phyloP scores from a whole-genome alignment of 2,888 invertebrate genomes.

The Chloromyia formosa region DNA sequence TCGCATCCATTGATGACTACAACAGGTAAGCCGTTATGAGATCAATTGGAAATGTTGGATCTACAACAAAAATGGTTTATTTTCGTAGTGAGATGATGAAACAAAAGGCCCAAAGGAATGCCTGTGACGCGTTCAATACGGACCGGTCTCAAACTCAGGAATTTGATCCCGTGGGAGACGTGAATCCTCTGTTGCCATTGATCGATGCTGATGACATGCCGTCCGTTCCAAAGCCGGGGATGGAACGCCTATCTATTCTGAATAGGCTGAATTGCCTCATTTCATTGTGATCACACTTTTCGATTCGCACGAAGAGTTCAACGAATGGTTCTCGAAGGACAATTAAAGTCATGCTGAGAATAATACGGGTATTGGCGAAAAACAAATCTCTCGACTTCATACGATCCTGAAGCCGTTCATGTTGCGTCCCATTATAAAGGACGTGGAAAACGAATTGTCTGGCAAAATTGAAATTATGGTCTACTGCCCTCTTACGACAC shows the following conservation, averaged over 20 bases:
- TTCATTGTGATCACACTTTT: constrained; percentile 97
- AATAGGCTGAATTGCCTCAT: constrained; percentile 94
- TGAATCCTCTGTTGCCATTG: constrained; percentile 51
- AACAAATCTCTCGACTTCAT: constrained; percentile 89
- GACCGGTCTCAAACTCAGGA: constrained; percentile 77
- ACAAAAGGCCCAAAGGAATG: constrained; percentile 82
- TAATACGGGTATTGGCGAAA: constrained; percentile 94
- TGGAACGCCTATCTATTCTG: constrained; percentile 97
- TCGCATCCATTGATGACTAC: constrained; percentile 81
- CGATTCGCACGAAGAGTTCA: constrained; percentile 96
- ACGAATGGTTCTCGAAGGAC: constrained; percentile 97
- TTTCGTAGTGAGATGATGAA: constrained; percentile 77
- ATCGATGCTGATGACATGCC: constrained; percentile 62
- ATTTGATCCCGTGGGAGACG: constrained; percentile 70
- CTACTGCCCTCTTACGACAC: constrained; percentile 86
- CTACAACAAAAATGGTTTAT: neutral
- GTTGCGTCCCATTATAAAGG: constrained; percentile 93
- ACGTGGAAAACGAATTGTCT: constrained; percentile 94
- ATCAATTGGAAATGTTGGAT: neutral
- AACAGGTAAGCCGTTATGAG: constrained; percentile 69
- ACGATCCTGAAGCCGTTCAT: constrained; percentile 97
- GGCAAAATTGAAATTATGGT: constrained; percentile 96
- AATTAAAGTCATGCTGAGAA: constrained; percentile 96
- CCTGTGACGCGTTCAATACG: constrained; percentile 81
- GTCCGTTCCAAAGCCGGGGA: constrained; percentile 84